phyloP scores from a whole-genome alignment of 2,888 invertebrate species.

The Panzeria rudis region DNA sequence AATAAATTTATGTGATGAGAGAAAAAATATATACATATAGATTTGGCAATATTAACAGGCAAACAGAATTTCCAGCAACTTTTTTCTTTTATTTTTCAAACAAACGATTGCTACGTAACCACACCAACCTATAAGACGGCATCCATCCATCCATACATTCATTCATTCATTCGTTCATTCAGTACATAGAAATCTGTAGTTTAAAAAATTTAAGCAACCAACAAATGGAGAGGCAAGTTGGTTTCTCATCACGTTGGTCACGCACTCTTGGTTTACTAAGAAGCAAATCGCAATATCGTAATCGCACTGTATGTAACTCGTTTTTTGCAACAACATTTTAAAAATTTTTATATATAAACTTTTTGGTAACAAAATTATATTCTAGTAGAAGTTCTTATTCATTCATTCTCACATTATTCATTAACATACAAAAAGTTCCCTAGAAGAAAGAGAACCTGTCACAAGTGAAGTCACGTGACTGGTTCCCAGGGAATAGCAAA shows the following conservation, averaged over 20 bases:
- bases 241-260: neutral
- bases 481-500: no score
- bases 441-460: no score
- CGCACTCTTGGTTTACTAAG: neutral
- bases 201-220: neutral
- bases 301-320: no score
- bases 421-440: no score
- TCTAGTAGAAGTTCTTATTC: no score
- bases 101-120: neutral
- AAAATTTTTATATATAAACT: no score
- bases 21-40: slow-evolving; percentile 59
- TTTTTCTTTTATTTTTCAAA: neutral
- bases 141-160: slow-evolving; percentile 1
- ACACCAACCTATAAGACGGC: slow-evolving; percentile 6
- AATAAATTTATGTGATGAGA: neutral
- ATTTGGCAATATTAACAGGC: slow-evolving; percentile 67
- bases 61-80: slow-evolving; percentile 62
- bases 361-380: no score
- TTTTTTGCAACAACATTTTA: no score
- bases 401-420: no score
- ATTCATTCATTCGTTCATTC: neutral
- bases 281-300: neutral
- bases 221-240: neutral
- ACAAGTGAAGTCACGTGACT: no score
- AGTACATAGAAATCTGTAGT: slow-evolving; percentile 5